These are phyloP conservation scores for Diachasmimorpha longicaudata DNA, from an alignment of 1,140 invertebrate genomes.

Conservation along the genomic window DNA sequence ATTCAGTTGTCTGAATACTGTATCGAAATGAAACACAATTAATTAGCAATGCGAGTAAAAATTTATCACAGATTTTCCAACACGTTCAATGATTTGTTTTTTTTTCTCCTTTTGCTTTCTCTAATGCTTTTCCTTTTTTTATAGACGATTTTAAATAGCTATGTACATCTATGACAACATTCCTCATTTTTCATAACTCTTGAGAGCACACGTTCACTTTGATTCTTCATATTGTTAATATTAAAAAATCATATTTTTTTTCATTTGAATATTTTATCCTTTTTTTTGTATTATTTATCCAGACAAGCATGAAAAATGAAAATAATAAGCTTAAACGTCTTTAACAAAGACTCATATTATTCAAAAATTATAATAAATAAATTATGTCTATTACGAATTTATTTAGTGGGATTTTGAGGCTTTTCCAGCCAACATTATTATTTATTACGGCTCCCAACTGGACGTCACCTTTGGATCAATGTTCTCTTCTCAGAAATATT, in stretches of 20 bases:
- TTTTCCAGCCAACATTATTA: too few relatives aligned
- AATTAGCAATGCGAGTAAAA: conserved; percentile 38
- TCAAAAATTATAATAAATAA: neutral
- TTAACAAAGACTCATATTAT: neutral
- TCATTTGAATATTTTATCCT: neutral
- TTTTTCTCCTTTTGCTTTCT: conserved; percentile 27
- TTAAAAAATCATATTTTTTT: neutral
- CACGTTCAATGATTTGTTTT: conserved; percentile 35
- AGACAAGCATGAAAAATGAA: neutral
- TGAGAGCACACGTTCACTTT: conserved; percentile 3
- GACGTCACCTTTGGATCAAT: too few relatives aligned
- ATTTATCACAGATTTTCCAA: conserved; percentile 52
- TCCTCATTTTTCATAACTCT: conserved; percentile 9
- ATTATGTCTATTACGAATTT: neutral
- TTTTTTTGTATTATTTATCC: neutral
- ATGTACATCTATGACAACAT: conserved; percentile 37
- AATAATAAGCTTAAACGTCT: neutral
- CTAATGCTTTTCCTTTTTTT: conserved; percentile 25
- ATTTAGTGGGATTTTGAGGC: too few relatives aligned
- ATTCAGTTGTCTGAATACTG: neutral
- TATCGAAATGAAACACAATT: neutral
- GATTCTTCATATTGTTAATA: neutral
- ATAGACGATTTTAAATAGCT: conserved; percentile 33
- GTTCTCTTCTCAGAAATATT: too few relatives aligned
- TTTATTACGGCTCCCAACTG: too few relatives aligned